Conservation (phyloP, 2,797 vertebrate species). For the Diplodus puntazzo region DNA sequence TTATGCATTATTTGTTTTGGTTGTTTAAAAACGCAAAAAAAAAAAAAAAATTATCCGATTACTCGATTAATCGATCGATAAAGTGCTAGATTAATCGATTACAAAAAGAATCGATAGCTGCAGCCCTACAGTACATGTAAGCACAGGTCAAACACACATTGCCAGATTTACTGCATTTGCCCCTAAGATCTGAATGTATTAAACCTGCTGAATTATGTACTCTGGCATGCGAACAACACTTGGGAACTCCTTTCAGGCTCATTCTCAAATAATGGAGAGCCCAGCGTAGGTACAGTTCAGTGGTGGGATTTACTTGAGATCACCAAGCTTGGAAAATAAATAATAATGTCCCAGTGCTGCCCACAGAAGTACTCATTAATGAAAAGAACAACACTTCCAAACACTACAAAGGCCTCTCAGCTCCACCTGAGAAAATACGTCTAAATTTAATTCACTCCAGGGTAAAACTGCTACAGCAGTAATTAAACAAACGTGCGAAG, state of each 20-base stretch:
- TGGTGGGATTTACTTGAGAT: slow-evolving; percentile 22
- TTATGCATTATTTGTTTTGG: too few relatives aligned
- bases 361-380: slow-evolving; percentile 9
- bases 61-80: too few relatives aligned
- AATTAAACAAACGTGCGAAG: background rate
- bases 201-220: background rate
- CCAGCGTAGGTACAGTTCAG: background rate
- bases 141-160: background rate
- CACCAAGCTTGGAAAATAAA: slow-evolving; percentile 8
- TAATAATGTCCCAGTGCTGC: background rate
- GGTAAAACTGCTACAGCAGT: background rate
- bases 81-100: too few relatives aligned
- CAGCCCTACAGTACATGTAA: background rate
- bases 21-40: too few relatives aligned
- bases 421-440: slow-evolving; percentile 3
- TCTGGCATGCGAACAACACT: background rate
- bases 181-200: background rate
- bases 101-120: too few relatives aligned
- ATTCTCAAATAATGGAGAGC: slow-evolving; percentile 1
- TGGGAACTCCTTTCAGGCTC: background rate
- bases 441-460: background rate
- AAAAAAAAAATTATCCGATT: too few relatives aligned
- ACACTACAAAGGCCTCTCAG: background rate
- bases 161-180: background rate
- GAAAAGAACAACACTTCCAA: background rate